These are phyloP conservation scores for Ophion obscuratus DNA, from an alignment of 2,888 invertebrate species.

Conservation along the genomic window DNA sequence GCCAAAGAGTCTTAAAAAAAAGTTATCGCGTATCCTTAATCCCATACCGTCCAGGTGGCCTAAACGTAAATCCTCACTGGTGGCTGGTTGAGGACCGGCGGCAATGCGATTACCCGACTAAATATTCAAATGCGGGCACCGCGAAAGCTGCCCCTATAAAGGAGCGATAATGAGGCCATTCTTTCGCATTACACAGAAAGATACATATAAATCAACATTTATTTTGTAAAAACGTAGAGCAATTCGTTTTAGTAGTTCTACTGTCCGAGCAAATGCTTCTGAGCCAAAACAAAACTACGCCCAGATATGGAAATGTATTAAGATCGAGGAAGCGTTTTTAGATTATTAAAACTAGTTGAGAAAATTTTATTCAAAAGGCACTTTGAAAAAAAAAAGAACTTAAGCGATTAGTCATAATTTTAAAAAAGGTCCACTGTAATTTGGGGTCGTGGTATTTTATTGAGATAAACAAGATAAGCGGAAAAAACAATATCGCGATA, in stretches of 20 bases:
- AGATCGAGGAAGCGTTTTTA: background rate
- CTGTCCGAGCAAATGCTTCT: background rate
- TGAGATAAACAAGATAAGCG: too few species aligned
- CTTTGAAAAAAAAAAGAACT: too few species aligned
- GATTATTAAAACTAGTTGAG: too few species aligned
- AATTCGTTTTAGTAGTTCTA: background rate
- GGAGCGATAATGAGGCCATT: background rate
- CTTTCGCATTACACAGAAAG: background rate
- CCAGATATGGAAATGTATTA: constrained; percentile 2
- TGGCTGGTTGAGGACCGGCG: constrained; percentile 2
- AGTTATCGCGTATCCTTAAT: constrained; percentile 48
- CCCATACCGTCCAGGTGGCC: constrained; percentile 46
- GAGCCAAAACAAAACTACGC: background rate
- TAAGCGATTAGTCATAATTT: too few species aligned
- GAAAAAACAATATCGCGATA: too few species aligned
- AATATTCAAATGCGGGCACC: constrained; percentile 38
- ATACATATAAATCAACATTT: constrained; percentile 1
- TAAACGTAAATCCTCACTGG: constrained; percentile 40
- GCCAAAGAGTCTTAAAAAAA: constrained; percentile 26
- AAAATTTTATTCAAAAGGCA: too few species aligned
- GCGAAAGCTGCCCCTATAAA: constrained; percentile 13
- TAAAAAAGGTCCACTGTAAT: too few species aligned
- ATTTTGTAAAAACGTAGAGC: background rate
- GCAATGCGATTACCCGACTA: constrained; percentile 45
- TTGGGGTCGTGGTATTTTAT: too few species aligned